Evolutionary conservation across 2,888 invertebrate genomes (phyloP).

Genomic region (Apotomis betuletana): DNA sequence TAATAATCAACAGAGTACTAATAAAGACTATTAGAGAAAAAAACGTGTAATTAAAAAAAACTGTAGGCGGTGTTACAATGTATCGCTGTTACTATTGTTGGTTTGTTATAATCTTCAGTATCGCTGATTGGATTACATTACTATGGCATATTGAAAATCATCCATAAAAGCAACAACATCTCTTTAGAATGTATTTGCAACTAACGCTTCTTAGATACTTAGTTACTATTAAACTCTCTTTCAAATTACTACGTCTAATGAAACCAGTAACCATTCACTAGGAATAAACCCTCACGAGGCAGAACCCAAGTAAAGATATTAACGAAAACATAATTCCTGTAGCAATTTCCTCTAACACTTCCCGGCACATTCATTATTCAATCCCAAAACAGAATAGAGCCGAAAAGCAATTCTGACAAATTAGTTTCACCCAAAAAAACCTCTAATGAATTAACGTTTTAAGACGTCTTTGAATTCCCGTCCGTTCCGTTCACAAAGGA

Average conservation of each 20-base stretch:
- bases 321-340: conserved; percentile 13
- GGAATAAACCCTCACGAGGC: background rate
- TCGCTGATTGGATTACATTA: no score
- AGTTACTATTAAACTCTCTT: no score
- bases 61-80: no score
- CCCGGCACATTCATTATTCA: conserved; percentile 29
- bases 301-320: background rate
- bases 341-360: background rate
- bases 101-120: no score
- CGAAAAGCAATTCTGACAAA: conserved; percentile 40
- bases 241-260: background rate
- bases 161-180: no score
- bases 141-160: no score
- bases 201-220: no score
- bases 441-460: conserved; percentile 39
- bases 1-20: no score
- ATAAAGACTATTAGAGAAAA: no score
- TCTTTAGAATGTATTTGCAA: no score
- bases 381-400: conserved; percentile 30
- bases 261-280: background rate
- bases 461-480: conserved; percentile 30
- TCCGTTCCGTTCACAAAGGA: conserved; percentile 13
- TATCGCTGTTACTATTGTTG: no score
- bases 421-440: conserved; percentile 36
- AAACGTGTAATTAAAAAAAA: no score